Conservation (phyloP, 2,113 vertebrate species). For the Solenodon paradoxus region DNA sequence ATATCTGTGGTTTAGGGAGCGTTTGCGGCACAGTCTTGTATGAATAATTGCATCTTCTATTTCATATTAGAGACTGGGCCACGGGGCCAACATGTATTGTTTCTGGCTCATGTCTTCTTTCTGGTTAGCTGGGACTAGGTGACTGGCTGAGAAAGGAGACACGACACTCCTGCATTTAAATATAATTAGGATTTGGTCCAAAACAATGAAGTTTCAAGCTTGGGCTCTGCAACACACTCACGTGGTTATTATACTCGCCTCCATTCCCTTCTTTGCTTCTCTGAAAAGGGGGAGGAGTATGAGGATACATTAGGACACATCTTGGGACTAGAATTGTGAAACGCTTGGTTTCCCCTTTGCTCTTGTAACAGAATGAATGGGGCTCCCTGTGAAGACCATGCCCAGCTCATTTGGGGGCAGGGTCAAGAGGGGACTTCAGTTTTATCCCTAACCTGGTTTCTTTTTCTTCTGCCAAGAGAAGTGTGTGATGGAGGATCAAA, state of each 20-base stretch:
- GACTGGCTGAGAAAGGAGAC: slow-evolving; percentile 7
- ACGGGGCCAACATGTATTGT: background rate
- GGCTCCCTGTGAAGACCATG: background rate
- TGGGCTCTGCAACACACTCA: background rate
- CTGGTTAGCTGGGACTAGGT: background rate
- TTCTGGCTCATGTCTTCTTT: background rate
- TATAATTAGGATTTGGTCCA: slow-evolving; percentile 4
- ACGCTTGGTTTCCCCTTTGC: background rate
- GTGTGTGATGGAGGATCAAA: background rate
- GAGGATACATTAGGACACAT: background rate
- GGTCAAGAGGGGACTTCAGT: background rate
- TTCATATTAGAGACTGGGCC: slow-evolving; percentile 22
- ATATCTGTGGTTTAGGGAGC: slow-evolving; percentile 10
- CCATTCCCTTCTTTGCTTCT: background rate
- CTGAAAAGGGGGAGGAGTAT: background rate
- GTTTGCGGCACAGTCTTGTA: background rate
- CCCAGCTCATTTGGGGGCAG: background rate
- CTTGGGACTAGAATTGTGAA: background rate
- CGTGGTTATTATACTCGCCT: background rate
- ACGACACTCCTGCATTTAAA: background rate
- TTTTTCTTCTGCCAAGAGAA: background rate
- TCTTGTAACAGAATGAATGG: background rate
- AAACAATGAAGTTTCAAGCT: background rate
- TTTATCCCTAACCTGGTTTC: background rate
- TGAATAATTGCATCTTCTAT: slow-evolving; percentile 57